A percentile compares a stretch with the other conserved stretches of the same genome.
Conservation (phyloP, 2,888 invertebrate genomes). For the Oscheius myriophilus region DNA sequence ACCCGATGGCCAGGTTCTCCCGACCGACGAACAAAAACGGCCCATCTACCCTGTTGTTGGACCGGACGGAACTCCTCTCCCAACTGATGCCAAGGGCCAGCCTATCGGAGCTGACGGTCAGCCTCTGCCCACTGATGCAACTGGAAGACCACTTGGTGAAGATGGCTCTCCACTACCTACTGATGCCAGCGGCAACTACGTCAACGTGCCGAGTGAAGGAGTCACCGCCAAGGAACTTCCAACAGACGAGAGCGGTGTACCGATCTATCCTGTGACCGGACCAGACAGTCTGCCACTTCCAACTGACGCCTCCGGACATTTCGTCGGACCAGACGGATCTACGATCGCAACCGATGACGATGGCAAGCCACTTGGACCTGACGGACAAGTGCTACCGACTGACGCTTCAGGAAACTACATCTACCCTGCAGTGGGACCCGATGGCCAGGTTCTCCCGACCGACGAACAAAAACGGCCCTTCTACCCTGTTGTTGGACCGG, state of each 20-base stretch:
- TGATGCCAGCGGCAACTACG: conserved; percentile 36
- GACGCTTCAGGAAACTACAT: conserved; percentile 40
- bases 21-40: conserved; percentile 22
- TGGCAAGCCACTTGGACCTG: conserved; percentile 28
- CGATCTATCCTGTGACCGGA: conserved; percentile 40
- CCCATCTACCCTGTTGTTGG: conserved; percentile 45
- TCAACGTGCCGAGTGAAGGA: conserved; percentile 25
- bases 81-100: conserved; percentile 37
- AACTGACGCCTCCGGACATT: conserved; percentile 31
- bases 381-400: conserved; percentile 42
- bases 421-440: conserved; percentile 36
- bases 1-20: conserved; percentile 32
- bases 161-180: conserved; percentile 49
- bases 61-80: not conserved
- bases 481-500: conserved; percentile 42
- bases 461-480: conserved; percentile 10
- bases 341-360: conserved; percentile 25
- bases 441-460: not conserved
- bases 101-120: conserved; percentile 38
- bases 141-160: conserved; percentile 44
- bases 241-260: conserved; percentile 32
- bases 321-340: conserved; percentile 20
- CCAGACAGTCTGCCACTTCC: conserved; percentile 36
- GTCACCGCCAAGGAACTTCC: conserved; percentile 2
- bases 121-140: conserved; percentile 44